Base-by-base conservation (phyloP, 2,888 invertebrate species). In the Cryptophagus acutangulus region DNA sequence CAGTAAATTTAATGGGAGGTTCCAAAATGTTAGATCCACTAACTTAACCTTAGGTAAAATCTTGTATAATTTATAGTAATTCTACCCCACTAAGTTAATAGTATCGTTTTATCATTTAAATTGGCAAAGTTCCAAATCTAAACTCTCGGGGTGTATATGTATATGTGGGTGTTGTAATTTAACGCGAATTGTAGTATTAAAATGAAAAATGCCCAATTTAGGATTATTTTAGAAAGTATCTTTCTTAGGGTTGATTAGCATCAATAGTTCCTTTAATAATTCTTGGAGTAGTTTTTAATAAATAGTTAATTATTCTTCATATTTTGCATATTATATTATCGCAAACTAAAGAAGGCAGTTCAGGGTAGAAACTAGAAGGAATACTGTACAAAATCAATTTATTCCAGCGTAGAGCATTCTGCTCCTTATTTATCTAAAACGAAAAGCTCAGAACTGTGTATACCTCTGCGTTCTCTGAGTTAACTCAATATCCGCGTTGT, bases 401-500 rank as follows among this genome's bases (percentile, higher is more conserved):
- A n/a, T n/a, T n/a, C n/a, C n/a, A n/a, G n/a, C n/a, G n/a, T n/a
- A n/a, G n/a, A n/a, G n/a, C n/a, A n/a, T n/a, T n/a, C n/a, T n/a
- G n/a, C n/a, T n/a, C n/a, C n/a, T n/a, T n/a, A n/a, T n/a, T n/a
- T n/a, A n/a, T n/a, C n/a, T n/a, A n/a, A n/a, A n/a, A n/a, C n/a
- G n/a, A n/a, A n/a, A n/a, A n/a, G n/a, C n/a, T n/a, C n/a, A n/a
- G n/a, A n/a, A n/a, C n/a, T n/a, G n/a, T n/a, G n/a, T n/a, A n/a
- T n/a, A n/a, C 35, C 47, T 36, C 38, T 45, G 50, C 45, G 42
- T 51, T 46, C 51, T 58, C 55, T 62, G 62, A 62, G 66, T 63
- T 66, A 67, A 67, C 66, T 67, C 66, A 67, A 67, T 67, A 67
- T 67, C 63, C 66, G 63, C 63, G 65, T 61, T 66, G 67, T 67